Conservation (phyloP, 2,888 invertebrate species). For the Mimumesa dahlbomi region DNA sequence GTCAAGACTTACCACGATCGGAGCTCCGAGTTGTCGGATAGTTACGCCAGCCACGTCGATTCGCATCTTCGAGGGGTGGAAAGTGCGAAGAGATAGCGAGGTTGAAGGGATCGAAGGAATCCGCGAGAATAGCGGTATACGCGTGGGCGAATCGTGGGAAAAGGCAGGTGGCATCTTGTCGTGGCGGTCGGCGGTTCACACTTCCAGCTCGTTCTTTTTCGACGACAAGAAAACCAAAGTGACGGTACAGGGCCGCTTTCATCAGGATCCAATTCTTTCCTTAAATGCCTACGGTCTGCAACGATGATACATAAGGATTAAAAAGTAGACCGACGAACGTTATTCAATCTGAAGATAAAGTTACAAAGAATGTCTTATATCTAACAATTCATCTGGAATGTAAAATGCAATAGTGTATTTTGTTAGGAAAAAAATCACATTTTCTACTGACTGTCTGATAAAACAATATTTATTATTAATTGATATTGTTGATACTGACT, state of each 20-base stretch:
- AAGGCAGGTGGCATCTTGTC: conserved; percentile 75
- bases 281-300: neutral
- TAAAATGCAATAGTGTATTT: no score
- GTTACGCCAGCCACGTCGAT: conserved; percentile 37
- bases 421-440: no score
- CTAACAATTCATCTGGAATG: no score
- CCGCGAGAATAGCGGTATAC: conserved; percentile 57
- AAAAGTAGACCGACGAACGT: no score
- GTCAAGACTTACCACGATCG: conserved; percentile 16
- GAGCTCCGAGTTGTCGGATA: conserved; percentile 14
- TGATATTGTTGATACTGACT: no score
- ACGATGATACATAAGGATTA: no score
- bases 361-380: no score
- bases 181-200: conserved; percentile 74
- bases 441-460: no score
- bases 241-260: conserved; percentile 67
- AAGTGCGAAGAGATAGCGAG: conserved; percentile 54
- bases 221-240: conserved; percentile 73
- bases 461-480: no score
- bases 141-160: conserved; percentile 75
- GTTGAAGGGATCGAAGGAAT: conserved; percentile 56
- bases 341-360: no score
- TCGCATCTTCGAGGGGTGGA: conserved; percentile 46
- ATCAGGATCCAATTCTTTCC: conserved; percentile 20
- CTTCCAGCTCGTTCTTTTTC: conserved; percentile 66